Evolutionary conservation across 2,888 invertebrate genomes (phyloP).

Genomic region (Epinotia brunnichana): DNA sequence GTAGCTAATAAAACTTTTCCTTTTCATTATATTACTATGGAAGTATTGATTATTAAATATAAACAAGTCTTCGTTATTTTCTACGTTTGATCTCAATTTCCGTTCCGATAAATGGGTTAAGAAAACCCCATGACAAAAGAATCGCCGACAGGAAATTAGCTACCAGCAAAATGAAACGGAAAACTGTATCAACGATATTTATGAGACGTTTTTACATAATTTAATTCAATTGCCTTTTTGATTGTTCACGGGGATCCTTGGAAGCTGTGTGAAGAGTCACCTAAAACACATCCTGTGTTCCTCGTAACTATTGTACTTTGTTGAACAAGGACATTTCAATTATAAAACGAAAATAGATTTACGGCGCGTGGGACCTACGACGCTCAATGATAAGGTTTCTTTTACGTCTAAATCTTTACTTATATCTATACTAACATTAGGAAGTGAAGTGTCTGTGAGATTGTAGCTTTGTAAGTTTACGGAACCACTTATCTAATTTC

Average conservation of each 20-base stretch:
- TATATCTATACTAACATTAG: too few species aligned
- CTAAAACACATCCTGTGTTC: not conserved
- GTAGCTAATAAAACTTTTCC: too few species aligned
- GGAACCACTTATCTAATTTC: too few species aligned
- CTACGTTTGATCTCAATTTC: slow-evolving; percentile 44
- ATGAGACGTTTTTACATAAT: slow-evolving; percentile 28
- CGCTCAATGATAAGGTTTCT: too few species aligned
- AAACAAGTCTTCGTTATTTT: slow-evolving; percentile 25
- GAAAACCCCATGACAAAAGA: slow-evolving; percentile 41
- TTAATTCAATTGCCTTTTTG: slow-evolving; percentile 22
- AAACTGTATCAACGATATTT: slow-evolving; percentile 44
- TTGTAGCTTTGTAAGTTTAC: too few species aligned
- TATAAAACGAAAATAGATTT: not conserved
- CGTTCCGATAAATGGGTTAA: slow-evolving; percentile 48
- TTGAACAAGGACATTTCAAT: not conserved
- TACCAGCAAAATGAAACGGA: slow-evolving; percentile 49
- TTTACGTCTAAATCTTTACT: too few species aligned
- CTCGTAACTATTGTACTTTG: not conserved
- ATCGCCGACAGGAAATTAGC: slow-evolving; percentile 55
- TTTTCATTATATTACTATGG: too few species aligned
- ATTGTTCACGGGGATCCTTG: slow-evolving; percentile 1
- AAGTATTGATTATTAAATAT: not conserved
- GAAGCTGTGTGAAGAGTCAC: not conserved
- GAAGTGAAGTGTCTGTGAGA: too few species aligned
- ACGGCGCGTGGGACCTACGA: too few species aligned